phyloP scores from a whole-genome alignment of 2,113 vertebrate species.

The Romanogobio albipinnatus region DNA sequence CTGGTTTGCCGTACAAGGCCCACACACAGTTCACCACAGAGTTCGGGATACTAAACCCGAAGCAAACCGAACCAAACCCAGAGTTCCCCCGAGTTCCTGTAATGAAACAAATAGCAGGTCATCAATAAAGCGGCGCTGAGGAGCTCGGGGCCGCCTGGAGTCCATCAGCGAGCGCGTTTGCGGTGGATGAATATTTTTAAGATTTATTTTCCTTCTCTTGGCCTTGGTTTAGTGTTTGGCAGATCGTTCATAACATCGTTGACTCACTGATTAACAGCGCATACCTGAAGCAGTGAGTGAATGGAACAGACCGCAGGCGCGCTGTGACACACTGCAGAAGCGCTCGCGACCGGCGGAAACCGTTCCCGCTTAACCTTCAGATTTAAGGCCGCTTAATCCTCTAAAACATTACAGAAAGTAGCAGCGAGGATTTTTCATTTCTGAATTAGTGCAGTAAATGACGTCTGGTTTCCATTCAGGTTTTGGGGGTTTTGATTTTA shows the following conservation, averaged over 20 bases:
- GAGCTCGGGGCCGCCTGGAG: slow-evolving; percentile 23
- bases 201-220: slow-evolving; percentile 44
- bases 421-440: neutral
- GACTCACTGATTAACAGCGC: slow-evolving; percentile 27
- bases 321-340: slow-evolving; percentile 3
- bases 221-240: slow-evolving; percentile 49
- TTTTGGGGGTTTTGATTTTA: neutral
- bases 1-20: neutral
- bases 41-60: neutral
- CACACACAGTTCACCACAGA: slow-evolving; percentile 16
- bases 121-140: slow-evolving; percentile 8
- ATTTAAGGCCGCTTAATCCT: neutral
- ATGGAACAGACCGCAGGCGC: slow-evolving; percentile 18
- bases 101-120: slow-evolving; percentile 25
- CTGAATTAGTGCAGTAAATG: neutral
- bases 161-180: neutral
- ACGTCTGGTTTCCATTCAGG: neutral
- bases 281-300: slow-evolving; percentile 40
- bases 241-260: slow-evolving; percentile 55
- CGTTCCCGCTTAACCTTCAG: neutral
- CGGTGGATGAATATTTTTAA: slow-evolving; percentile 15
- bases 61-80: neutral
- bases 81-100: neutral
- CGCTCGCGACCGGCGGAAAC: neutral
- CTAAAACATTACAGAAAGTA: neutral